These are phyloP conservation scores for Lithophane semibrunnea DNA, from an alignment of 2,888 invertebrate species.

Conservation along the genomic window DNA sequence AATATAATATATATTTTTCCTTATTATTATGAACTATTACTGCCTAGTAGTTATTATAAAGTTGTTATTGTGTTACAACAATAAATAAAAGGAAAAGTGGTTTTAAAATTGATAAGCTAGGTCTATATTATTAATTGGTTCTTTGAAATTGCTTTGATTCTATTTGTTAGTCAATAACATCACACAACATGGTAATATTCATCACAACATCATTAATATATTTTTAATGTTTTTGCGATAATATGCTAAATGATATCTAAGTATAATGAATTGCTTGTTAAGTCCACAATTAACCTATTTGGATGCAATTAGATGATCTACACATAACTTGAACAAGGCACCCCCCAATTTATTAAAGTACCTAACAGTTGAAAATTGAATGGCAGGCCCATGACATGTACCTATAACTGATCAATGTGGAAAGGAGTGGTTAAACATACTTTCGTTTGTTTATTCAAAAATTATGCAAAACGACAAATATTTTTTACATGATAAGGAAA, in stretches of 20 bases:
- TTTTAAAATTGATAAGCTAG: slow-evolving; percentile 33
- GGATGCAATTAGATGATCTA: neutral
- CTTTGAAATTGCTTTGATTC: neutral
- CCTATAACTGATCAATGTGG: neutral
- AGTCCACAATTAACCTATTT: too few relatives aligned
- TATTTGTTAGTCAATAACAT: neutral
- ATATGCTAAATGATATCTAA: neutral
- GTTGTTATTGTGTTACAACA: slow-evolving; percentile 20
- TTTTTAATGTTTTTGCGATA: slow-evolving; percentile 1
- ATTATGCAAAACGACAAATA: neutral
- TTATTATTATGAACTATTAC: slow-evolving; percentile 26
- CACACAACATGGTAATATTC: too few relatives aligned
- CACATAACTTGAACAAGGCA: neutral
- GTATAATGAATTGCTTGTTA: neutral
- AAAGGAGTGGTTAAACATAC: neutral
- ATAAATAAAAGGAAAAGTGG: slow-evolving; percentile 22
- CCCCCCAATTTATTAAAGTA: neutral
- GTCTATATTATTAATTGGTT: neutral
- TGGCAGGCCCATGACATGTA: neutral
- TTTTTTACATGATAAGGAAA: neutral
- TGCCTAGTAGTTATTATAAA: neutral
- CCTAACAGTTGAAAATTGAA: neutral
- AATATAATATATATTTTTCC: slow-evolving; percentile 57
- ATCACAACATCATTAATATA: neutral
- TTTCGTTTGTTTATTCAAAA: neutral